phyloP scores from a whole-genome alignment of 2,797 vertebrate genomes.

The Microctenopoma steveboyesi region DNA sequence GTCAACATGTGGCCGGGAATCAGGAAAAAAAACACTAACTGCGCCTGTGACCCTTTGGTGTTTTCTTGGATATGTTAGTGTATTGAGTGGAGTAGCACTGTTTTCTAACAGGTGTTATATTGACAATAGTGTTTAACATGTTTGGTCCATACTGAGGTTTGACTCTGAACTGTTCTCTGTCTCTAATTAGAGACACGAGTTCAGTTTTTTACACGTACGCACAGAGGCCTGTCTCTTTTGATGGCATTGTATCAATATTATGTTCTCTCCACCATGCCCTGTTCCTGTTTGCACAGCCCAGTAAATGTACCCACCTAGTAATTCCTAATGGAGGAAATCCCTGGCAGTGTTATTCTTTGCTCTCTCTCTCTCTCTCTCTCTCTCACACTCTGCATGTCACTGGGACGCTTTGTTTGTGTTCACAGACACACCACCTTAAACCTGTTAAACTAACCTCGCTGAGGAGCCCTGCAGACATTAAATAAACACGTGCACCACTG shows the following conservation, averaged over 20 bases:
- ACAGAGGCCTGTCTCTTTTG: slow-evolving; percentile 48
- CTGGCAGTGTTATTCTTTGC: slow-evolving; percentile 43
- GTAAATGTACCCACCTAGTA: slow-evolving; percentile 67
- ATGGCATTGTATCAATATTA: slow-evolving; percentile 75
- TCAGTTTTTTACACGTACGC: slow-evolving; percentile 32
- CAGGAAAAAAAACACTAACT: too few species aligned
- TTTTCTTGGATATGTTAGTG: too few species aligned
- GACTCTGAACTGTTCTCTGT: slow-evolving; percentile 17
- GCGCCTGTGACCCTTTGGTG: too few species aligned
- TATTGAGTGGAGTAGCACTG: too few species aligned
- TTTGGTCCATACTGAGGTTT: too few species aligned
- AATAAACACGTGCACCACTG: not conserved
- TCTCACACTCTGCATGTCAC: not conserved
- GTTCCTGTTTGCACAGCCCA: slow-evolving; percentile 80
- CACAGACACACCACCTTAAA: slow-evolving; percentile 31
- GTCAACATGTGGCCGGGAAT: too few species aligned
- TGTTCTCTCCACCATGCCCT: slow-evolving; percentile 68
- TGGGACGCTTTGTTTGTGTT: slow-evolving; percentile 44
- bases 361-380: slow-evolving; percentile 16
- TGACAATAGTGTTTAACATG: too few species aligned
- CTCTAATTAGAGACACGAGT: slow-evolving; percentile 23
- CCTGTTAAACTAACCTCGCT: slow-evolving; percentile 35
- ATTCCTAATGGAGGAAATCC: slow-evolving; percentile 69
- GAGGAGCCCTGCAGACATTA: slow-evolving; percentile 11
- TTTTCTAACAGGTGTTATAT: too few species aligned